Evolutionary conservation across 2,113 vertebrate species (phyloP), one percentile per base, ranked within the genome.

Genomic region (Ictalurus furcatus): DNA sequence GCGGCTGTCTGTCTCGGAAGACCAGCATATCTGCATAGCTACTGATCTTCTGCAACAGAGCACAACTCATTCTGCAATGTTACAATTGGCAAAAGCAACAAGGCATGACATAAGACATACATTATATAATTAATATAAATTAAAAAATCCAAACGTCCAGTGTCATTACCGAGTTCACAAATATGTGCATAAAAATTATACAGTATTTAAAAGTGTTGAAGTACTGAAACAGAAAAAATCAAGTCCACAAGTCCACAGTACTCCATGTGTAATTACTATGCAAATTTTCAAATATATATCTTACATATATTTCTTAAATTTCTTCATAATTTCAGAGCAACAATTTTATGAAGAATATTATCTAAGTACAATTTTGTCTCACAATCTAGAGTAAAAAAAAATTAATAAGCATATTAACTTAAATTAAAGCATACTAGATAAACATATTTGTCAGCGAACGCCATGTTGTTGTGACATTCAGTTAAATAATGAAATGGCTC

Each of bases 371-470:
- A 3, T 65, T 65, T 63, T 79, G 86, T 19, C 30, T 80, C 21
- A 80, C 25, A 87, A 56, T 80, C 44, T 25, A 6, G 30, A 16
- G 13, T 37, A 48, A 73, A 76, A 84, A 56, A 84, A 85, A 44
- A 6, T 34, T 34, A 6, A 40, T 30, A 78, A 63, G 34, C 4
- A 58, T 34, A 25, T 61, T 23, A 58, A 30, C 0, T 30, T 81
- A 83, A 67, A 19, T 82, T 82, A 83, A 19, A 58, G 63, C 52
- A 48, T 44, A 73, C 48, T 40, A 54, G 48, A 87, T 65, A 67
- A 88, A 69, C 52, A 81, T 56, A 71, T 87, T 80, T 82, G 30
- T 81, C 61, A 87, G 78, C 71, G n/a, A 82, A 82, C n/a, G 52
- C 16, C 13, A 86, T 14, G 2, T 14, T 12, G 4, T 63, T 79